Conservation (phyloP, 2,888 invertebrate species). For the Parnassius smintheus region DNA sequence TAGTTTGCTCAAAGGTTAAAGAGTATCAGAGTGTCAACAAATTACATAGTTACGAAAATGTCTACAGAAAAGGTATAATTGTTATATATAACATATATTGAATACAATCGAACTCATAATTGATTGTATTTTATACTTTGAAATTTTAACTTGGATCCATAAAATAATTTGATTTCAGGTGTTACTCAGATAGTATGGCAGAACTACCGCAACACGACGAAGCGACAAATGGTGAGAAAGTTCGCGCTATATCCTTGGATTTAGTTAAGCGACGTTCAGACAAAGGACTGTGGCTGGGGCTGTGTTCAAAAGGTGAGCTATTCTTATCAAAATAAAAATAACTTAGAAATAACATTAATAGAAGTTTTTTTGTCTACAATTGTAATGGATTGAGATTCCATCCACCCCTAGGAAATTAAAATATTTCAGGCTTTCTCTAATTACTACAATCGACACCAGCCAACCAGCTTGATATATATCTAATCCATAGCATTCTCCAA, state of each 20-base stretch:
- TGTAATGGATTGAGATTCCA: no score
- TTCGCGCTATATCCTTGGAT: conserved; percentile 93
- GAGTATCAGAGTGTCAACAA: no score
- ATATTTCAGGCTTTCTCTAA: no score
- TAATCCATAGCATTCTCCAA: no score
- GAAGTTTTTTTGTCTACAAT: no score
- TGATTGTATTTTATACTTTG: neutral
- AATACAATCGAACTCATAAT: neutral
- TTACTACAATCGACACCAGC: no score
- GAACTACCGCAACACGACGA: conserved; percentile 95
- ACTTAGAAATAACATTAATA: no score
- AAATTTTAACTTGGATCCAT: neutral
- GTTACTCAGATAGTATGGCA: conserved; percentile 97
- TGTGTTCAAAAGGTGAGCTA: conserved; percentile 86
- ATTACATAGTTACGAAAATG: no score
- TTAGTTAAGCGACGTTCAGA: conserved; percentile 96
- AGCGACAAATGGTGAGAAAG: conserved; percentile 76
- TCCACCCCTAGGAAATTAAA: no score
- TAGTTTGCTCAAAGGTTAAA: no score
- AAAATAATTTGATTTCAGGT: conserved; percentile 71
- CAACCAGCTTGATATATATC: no score
- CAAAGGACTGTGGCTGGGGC: conserved; percentile 93
- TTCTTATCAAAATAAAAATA: neutral
- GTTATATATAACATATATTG: neutral
- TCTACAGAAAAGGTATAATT: neutral